Evolutionary conservation across 2,797 vertebrate genomes (phyloP), one percentile per base, ranked within the genome.

Genomic region (Molossus molossus): DNA sequence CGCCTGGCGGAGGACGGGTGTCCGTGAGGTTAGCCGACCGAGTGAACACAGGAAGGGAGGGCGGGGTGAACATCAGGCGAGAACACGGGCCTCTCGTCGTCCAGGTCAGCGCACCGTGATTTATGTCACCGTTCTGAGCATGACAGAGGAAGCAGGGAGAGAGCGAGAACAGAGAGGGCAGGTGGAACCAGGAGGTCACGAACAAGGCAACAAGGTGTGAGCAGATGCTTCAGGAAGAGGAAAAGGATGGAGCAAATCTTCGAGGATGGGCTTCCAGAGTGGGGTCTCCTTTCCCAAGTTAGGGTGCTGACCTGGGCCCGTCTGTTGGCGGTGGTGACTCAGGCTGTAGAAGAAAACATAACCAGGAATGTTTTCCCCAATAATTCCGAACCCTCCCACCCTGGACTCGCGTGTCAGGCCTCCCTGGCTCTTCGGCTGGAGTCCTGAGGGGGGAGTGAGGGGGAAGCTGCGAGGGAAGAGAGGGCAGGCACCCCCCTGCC

Each of bases 61-160:
- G n/a, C 29, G 21, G 29, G n/a, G 27, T 4, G 14, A 29, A 40
- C 7, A 20, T 48, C 33, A 58, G 25, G 17, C 0, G 0, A 57
- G 9, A 11, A 25, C 40, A 40, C 7, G 40, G 72, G 20, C 17
- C 55, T 90, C 55, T 57, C 8, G 2, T 8, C 25, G 7, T 25
- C 33, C 14, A 10, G 62, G 23, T 10, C 12, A 2, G 53, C 0
- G 1, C 29, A 55, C 14, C 7, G 62, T 1, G 10, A 57, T 58
- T 33, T 21, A 18, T 1, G 27, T 72, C 37, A 70, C 10, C 6
- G 11, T 23, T 45, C 6, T 15, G 7, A 92, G 50, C 25, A 20
- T 65, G 82, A 82, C 45, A 45, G 53, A 17, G 81, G 58, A n/a
- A 65, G 4, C 6, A 12, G 23, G 40, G 7, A 33, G 33, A 18